Percentiles rank a stretch among this genome's conserved stretches.
phyloP scores from a whole-genome alignment of 2,797 vertebrate genomes.

The Rhynchonycteris naso region DNA sequence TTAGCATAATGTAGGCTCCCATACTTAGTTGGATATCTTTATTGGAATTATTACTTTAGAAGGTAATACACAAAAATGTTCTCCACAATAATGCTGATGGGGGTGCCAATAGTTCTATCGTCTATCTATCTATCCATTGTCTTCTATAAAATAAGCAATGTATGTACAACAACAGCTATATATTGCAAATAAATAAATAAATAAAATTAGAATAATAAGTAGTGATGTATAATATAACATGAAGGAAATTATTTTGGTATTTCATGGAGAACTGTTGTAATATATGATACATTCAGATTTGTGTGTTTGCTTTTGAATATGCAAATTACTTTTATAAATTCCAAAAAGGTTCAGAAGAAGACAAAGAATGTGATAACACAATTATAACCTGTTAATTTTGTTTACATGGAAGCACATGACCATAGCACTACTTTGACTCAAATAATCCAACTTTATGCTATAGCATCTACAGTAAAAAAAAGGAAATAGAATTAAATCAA shows the following conservation, averaged over 20 bases:
- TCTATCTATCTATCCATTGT: background rate
- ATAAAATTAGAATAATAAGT: background rate
- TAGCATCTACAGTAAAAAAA: background rate
- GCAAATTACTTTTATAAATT: conserved; percentile 27
- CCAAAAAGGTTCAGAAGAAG: conserved; percentile 4
- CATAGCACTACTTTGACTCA: background rate
- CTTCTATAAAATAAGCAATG: background rate
- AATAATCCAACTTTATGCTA: background rate
- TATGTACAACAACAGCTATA: background rate
- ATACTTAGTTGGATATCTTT: conserved; percentile 47
- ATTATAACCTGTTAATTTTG: background rate
- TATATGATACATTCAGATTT: conserved; percentile 11
- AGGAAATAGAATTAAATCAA: conserved; percentile 14
- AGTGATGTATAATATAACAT: background rate
- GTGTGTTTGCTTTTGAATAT: background rate
- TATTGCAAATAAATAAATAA: background rate
- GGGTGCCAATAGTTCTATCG: background rate
- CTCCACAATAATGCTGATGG: background rate
- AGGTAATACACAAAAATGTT: conserved; percentile 11
- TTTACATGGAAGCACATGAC: background rate
- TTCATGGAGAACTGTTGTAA: background rate
- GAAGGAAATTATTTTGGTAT: background rate
- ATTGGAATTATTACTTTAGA: conserved; percentile 50
- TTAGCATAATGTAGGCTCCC: conserved; percentile 24
- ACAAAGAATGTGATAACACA: background rate